Evolutionary conservation across 2,888 invertebrate species (phyloP).

Genomic region (Brachylomia viminalis): DNA sequence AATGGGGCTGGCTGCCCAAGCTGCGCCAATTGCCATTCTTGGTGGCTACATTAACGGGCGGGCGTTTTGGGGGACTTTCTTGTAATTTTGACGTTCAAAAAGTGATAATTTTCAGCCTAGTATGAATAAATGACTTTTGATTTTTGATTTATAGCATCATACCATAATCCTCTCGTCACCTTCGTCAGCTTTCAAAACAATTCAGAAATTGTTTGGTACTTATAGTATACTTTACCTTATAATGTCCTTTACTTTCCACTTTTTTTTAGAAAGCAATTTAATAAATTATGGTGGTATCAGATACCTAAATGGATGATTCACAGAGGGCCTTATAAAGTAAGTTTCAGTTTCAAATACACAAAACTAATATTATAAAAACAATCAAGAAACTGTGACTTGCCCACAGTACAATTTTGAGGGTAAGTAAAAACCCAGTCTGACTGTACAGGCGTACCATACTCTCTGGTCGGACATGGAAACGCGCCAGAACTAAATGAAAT

Average conservation of each 20-base stretch:
- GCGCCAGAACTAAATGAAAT: conserved; percentile 91
- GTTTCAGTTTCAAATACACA: background rate
- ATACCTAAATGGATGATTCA: background rate
- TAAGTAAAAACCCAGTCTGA: conserved; percentile 41
- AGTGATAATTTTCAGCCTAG: too few relatives aligned
- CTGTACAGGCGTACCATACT: conserved; percentile 58
- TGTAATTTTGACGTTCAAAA: too few relatives aligned
- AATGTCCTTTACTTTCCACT: background rate
- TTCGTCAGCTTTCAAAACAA: background rate
- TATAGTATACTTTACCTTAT: background rate
- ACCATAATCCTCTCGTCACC: background rate
- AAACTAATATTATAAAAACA: conserved; percentile 5
- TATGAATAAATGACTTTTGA: too few relatives aligned
- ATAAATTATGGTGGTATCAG: background rate
- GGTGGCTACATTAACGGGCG: background rate
- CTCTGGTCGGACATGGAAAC: conserved; percentile 88
- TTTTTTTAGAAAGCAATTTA: background rate
- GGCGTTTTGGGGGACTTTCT: too few relatives aligned
- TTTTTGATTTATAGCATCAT: background rate
- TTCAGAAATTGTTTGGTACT: background rate
- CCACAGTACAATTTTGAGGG: background rate
- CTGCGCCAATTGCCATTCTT: too few relatives aligned
- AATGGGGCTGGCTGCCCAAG: background rate
- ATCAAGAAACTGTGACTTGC: conserved; percentile 9
- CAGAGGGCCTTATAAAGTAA: background rate